Evolutionary conservation across 2,797 vertebrate genomes (phyloP), one percentile per base, ranked within the genome.

Genomic region (Macroramphosus scolopax): DNA sequence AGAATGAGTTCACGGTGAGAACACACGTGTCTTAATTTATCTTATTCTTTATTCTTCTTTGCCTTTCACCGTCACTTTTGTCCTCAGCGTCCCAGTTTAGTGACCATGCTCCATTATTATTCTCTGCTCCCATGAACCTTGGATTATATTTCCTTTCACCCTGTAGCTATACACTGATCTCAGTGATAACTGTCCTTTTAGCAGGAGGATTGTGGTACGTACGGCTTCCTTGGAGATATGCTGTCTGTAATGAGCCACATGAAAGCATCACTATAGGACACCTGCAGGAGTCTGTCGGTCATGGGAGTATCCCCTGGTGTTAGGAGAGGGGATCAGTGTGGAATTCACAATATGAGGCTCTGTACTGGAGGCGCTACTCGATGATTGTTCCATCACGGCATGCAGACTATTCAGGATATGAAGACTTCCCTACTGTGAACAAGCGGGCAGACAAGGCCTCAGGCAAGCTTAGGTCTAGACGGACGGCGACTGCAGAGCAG

Each of bases 1-100:
- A 92, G 87, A 2, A 96, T 98, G 95, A 95, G 93, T 63, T 98
- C 96, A 68, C 90, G 95, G 96, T 98, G 51, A 94, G 92, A 52
- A 38, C 44, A 36, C 6, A 8, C 15, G 20, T 22, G 20, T 22
- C 20, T 22, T 3, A 22, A 22, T 22, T 3, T 43, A 26, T 15
- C 12, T 6, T 22, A 14, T 30, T 29, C 16, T 15, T 13, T 35
- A 8, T n/a, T 47, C 30, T 17, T 22, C 20, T 22, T n/a, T n/a
- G n/a, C n/a, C n/a, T n/a, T n/a, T n/a, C n/a, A n/a, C n/a, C n/a
- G n/a, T n/a, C n/a, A n/a, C n/a, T n/a, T n/a, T n/a, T n/a, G n/a
- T n/a, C n/a, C n/a, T n/a, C n/a, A n/a, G n/a, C n/a, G n/a, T n/a
- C n/a, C n/a, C n/a, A n/a, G n/a, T n/a, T n/a, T n/a, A n/a, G n/a